Base-by-base conservation (phyloP, 1,140 invertebrate genomes). In the Panulirus ornatus region DNA sequence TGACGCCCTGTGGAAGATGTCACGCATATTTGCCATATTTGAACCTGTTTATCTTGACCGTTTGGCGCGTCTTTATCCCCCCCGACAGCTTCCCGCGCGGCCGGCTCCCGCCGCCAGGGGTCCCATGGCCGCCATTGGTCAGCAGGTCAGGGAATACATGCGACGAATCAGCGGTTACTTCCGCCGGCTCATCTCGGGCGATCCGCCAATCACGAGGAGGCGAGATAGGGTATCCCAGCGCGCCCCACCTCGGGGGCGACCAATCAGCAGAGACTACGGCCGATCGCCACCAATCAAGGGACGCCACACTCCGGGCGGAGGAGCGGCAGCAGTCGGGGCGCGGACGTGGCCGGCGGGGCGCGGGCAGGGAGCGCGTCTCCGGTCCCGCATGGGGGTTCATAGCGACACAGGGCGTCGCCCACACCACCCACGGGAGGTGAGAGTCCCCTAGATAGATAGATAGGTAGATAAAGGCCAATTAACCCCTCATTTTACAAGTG, bases 91-190 rank as follows among this genome's bases (percentile, higher is more conserved):
- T 76, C 73, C 73, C 1, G 1, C 36, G 2, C 40, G 73, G 38
- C 40, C 40, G 73, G 5, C 73, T 3, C 11, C 73, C 2, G 5
- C 36, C 40, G 11, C 34, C 11, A 38, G 22, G 8, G 42, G 5
- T 22, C 73, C 73, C 40, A 38, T 76, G 14, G 11, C n/a, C 11
- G 40, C 14, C 3, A 36, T 76, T 38, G 73, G 73, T n/a, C 73
- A 76, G 40, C 73, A 76, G 73, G 22, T 76, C 5, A 38, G 73
- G 14, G 73, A 76, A 42, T 76, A 76, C 38, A 36, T 76, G 73
- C 36, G 73, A n/a, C 34, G 73, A 42, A 76, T 76, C 36, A 76
- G 73, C 40, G 73, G 42, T 38, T 76, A 76, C 40, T 19, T 76
- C 34, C 42, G 42, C 73, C 42, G 73, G 73, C 30, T 76, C 6